Evolutionary conservation across 2,113 vertebrate species (phyloP).

Genomic region (mouse (Mus musculus)): GRCm39 chr5:5611001-5611500

Average conservation of each 20-base stretch:
- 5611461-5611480: not conserved
- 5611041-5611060: not conserved
- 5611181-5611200: not conserved
- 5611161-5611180: not conserved
- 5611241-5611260: not conserved
- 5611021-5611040: slow-evolving; percentile 30
- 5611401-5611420: not conserved
- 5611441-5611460: not conserved
- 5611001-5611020: slow-evolving; percentile 29
- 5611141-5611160: not conserved
- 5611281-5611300: not conserved
- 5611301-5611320: not conserved
- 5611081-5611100: not conserved
- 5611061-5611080: slow-evolving; percentile 21
- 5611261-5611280: not conserved
- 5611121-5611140: not conserved
- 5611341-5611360: too few species aligned
- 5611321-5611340: not conserved
- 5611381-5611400: not conserved
- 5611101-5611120: slow-evolving; percentile 33
- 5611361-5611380: not conserved
- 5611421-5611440: not conserved
- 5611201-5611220: not conserved
- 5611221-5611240: not conserved
- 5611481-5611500: not conserved